Percentiles rank a stretch among this genome's conserved stretches.
Evolutionary conservation across 2,113 vertebrate genomes (phyloP).

Genomic region (Montifringilla adamsi): DNA sequence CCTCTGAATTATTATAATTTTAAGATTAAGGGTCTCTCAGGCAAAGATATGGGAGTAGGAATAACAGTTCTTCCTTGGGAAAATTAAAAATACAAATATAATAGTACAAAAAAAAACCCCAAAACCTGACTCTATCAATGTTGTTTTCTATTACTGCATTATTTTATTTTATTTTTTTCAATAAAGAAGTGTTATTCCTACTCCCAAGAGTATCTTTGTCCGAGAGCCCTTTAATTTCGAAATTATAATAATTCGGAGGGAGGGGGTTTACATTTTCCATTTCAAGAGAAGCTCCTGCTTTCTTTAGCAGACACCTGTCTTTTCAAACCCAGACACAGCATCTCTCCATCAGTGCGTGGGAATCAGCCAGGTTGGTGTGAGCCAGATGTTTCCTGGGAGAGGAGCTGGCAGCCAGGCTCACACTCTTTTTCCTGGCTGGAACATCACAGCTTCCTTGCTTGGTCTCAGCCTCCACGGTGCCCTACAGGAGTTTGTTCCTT

Average conservation of each 20-base stretch:
- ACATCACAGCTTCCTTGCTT: not conserved
- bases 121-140: no score
- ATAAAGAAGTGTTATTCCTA: not conserved
- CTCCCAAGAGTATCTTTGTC: not conserved
- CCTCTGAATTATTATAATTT: no score
- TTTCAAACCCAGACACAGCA: not conserved
- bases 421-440: not conserved
- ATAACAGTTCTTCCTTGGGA: no score
- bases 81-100: no score
- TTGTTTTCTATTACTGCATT: not conserved
- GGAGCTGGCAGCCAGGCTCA: not conserved
- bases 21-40: no score
- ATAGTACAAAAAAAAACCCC: no score
- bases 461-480: accelerated
- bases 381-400: not conserved
- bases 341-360: no score
- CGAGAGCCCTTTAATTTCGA: not conserved
- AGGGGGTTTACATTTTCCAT: not conserved
- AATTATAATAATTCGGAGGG: not conserved
- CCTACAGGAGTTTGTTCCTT: not conserved
- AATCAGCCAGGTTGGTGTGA: not conserved
- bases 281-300: not conserved
- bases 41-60: no score
- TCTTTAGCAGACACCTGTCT: not conserved
- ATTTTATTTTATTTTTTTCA: not conserved